Percentiles rank a stretch among this genome's conserved stretches.
Conservation (phyloP, 2,113 vertebrate species). For the Dascyllus trimaculatus region DNA sequence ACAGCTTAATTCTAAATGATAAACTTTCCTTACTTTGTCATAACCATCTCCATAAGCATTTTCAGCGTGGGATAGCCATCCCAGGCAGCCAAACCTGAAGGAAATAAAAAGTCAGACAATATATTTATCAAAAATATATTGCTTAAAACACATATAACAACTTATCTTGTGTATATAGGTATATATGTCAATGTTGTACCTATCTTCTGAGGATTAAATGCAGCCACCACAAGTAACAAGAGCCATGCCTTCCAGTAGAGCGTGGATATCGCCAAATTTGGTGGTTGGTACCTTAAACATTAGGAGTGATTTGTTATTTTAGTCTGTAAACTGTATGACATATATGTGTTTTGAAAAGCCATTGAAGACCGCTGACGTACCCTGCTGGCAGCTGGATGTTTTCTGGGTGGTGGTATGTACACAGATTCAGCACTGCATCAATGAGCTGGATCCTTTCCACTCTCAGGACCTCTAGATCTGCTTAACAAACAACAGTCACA, state of each 20-base stretch:
- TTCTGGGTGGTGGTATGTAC: conserved; percentile 98
- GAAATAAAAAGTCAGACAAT: neutral
- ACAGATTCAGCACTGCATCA: conserved; percentile 96
- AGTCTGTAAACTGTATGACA: neutral
- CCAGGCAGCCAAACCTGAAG: conserved; percentile 94
- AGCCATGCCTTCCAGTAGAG: conserved; percentile 99
- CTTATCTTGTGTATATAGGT: neutral
- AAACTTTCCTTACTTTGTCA: conserved; percentile 92
- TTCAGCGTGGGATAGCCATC: conserved; percentile 97
- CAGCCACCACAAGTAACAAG: conserved; percentile 94
- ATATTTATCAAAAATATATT: neutral
- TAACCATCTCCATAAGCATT: conserved; percentile 99
- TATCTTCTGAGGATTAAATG: conserved; percentile 98
- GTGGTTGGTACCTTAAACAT: conserved; percentile 92
- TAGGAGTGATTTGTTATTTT: conserved; percentile 30
- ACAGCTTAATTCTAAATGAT: neutral
- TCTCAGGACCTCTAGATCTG: conserved; percentile 95
- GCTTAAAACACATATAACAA: neutral
- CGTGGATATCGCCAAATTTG: conserved; percentile 96
- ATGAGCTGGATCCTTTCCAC: conserved; percentile 97
- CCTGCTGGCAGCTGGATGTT: conserved; percentile 98
- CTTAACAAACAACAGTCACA: conserved; percentile 52
- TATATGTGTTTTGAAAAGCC: conserved; percentile 17
- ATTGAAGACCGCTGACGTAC: conserved; percentile 76
- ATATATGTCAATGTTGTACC: conserved; percentile 80